Base-by-base conservation (phyloP, 2,113 vertebrate genomes). In the Lethenteron reissneri region DNA sequence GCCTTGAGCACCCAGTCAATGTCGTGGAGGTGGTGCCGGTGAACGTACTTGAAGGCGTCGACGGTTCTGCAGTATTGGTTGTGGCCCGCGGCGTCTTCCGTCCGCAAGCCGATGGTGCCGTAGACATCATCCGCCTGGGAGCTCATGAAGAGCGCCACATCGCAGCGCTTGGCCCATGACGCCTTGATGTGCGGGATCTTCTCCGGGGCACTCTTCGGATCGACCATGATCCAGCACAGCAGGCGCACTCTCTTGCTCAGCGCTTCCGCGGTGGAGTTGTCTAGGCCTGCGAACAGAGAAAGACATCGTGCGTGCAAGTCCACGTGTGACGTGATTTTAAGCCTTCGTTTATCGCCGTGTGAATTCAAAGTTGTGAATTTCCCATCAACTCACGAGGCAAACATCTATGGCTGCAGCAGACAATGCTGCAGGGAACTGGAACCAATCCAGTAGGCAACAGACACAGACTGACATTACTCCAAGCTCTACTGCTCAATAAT, bases 1-100 rank as follows among this genome's bases (percentile, higher is more conserved):
- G 81, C 84, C 72, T 86, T 86, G 59, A 86, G 76, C 76, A 86
- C 84, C 84, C 84, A 85, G 70, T 86, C 82, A 1, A 82, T 84
- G 6, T 79, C 73, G 6, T 76, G 72, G 0, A 71, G 73, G 57
- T 87, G 81, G 72, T 87, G 82, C 74, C 79, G 76, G n/a, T 84
- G 79, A 6, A 80, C 77, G 2, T 79, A 86, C 12, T 82, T 84
- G 64, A 88, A 85, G 13, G 83, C 83, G 8, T 77, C 75, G 12
- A 85, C 80, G 41, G 81, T 85, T 73, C 87, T 86, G 80, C 79
- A 75, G 78, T 85, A 87, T 41, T 41, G 41, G 9, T 85, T 81
- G 73, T 86, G 81, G 70, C 85, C 81, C 0, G 81, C 80, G 3
- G 82, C 82, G 72, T 85, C 84, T 8, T 72, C 73, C 0, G 83